Evolutionary conservation across 2,113 vertebrate species (phyloP).

Genomic region (Dendropsophus ebraccatus): DNA sequence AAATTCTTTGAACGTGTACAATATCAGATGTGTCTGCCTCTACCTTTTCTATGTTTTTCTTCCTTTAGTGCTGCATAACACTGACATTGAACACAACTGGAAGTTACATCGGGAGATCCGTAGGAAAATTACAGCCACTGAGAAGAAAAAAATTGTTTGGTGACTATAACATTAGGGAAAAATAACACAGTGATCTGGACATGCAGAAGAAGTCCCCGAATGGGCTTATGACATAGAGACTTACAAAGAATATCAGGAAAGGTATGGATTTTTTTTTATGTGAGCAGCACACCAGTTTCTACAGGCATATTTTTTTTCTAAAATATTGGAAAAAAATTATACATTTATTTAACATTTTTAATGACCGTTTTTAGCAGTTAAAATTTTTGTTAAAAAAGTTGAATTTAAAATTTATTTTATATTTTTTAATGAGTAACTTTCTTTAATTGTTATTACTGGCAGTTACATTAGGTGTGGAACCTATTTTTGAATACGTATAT

Average conservation of each 20-base stretch:
- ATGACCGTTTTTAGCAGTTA: not conserved
- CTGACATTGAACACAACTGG: conserved; percentile 49
- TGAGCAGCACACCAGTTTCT: not conserved
- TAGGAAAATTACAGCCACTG: conserved; percentile 43
- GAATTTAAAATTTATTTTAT: not conserved
- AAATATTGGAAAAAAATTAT: not conserved
- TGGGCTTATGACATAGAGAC: not conserved
- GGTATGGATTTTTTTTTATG: not conserved
- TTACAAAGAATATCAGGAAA: not conserved
- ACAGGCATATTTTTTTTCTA: not conserved
- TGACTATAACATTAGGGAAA: conserved; percentile 44
- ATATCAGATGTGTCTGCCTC: conserved; percentile 24
- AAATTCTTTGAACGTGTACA: conserved; percentile 1
- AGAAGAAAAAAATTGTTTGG: conserved; percentile 36
- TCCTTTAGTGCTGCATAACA: conserved; percentile 47
- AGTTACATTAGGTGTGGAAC: not conserved
- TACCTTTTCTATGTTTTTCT: conserved; percentile 52
- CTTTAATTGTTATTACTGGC: not conserved
- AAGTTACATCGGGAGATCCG: conserved; percentile 41
- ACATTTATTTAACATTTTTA: not conserved
- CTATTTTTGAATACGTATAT: too few relatives aligned
- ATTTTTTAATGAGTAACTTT: not conserved
- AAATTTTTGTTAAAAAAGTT: not conserved
- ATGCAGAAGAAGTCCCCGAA: not conserved
- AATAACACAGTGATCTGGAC: not conserved